Evolutionary conservation across 2,888 invertebrate species (phyloP).

Genomic region (Lasioglossum oenotherae): DNA sequence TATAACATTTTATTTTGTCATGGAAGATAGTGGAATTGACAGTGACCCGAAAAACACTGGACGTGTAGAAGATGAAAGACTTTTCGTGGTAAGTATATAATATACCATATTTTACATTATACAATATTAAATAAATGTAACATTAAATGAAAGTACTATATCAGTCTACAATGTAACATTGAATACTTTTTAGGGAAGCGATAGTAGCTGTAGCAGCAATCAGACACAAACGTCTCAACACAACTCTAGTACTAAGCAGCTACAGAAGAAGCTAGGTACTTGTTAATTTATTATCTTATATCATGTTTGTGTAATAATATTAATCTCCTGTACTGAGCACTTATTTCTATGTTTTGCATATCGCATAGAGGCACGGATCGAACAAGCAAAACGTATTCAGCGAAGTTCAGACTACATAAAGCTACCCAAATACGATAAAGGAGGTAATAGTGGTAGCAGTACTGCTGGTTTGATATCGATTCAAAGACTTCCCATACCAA

Average conservation of each 20-base stretch:
- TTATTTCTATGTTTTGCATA: conserved; percentile 10
- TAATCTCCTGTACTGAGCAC: not conserved
- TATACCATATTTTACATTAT: not conserved
- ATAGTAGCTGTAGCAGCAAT: conserved; percentile 82
- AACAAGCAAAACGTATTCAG: conserved; percentile 84
- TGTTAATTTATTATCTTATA: not conserved
- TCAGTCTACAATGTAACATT: conserved; percentile 9
- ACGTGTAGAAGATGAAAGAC: conserved; percentile 81
- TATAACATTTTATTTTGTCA: conserved; percentile 62
- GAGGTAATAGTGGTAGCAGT: conserved; percentile 65
- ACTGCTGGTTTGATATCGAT: conserved; percentile 81
- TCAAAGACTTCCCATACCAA: conserved; percentile 83
- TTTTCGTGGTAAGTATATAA: conserved; percentile 77
- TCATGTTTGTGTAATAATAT: conserved; percentile 16
- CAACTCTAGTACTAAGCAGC: conserved; percentile 80
- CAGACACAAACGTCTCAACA: conserved; percentile 76
- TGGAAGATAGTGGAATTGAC: conserved; percentile 85
- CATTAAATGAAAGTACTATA: not conserved
- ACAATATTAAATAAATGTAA: not conserved
- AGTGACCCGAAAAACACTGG: conserved; percentile 83
- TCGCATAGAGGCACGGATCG: conserved; percentile 82
- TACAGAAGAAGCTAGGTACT: conserved; percentile 83
- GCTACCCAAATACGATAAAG: conserved; percentile 79
- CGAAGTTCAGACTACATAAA: conserved; percentile 82
- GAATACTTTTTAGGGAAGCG: conserved; percentile 79